Evolutionary conservation across 2,113 vertebrate genomes (phyloP).

Genomic region (Terrapene triunguis): DNA sequence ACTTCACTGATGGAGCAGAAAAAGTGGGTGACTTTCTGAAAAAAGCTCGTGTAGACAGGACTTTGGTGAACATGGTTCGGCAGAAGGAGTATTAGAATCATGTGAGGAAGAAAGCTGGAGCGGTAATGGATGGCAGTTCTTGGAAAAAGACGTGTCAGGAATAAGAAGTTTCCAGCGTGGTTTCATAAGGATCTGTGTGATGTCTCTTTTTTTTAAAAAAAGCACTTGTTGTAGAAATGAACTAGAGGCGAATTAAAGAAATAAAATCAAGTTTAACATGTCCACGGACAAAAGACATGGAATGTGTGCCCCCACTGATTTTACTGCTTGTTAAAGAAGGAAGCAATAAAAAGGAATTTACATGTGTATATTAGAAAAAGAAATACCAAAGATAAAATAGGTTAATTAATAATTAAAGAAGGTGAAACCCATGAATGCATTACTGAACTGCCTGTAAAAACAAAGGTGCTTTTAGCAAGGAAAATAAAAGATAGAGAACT

Average conservation of each 20-base stretch:
- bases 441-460: background rate
- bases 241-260: background rate
- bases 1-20: background rate
- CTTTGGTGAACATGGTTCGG: background rate
- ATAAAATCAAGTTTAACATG: background rate
- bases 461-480: background rate
- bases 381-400: background rate
- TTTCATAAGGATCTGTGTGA: background rate
- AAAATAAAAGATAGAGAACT: background rate
- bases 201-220: background rate
- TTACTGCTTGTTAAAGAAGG: background rate
- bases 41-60: background rate
- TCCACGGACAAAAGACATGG: fast-evolving
- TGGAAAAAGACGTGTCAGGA: background rate
- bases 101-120: background rate
- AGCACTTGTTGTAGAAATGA: background rate
- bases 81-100: background rate
- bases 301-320: background rate
- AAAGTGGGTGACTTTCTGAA: background rate
- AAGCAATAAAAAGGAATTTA: background rate
- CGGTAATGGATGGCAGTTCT: background rate
- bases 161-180: background rate
- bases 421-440: background rate
- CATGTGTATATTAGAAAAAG: background rate
- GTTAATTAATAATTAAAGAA: background rate